Evolutionary conservation across 2,888 invertebrate species (phyloP).

Genomic region (Parthenolecanium corni): DNA sequence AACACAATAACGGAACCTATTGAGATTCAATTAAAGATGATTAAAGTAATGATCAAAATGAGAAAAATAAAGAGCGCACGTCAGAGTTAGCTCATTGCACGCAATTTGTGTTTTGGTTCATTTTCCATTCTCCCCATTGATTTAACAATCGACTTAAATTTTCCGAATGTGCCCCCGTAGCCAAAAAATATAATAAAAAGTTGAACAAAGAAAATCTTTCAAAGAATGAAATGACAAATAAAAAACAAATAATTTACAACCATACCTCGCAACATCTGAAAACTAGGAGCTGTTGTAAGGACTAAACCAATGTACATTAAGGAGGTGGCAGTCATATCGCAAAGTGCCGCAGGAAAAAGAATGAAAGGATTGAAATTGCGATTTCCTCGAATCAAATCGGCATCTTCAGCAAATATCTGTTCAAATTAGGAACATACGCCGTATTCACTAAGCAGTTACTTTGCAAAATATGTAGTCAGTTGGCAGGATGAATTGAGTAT

Average conservation of each 20-base stretch:
- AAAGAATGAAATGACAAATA: background rate
- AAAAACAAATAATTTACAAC: background rate
- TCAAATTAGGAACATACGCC: conserved; percentile 8
- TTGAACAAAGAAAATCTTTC: too few relatives aligned
- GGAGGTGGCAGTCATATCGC: conserved; percentile 79
- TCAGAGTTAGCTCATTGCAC: too few relatives aligned
- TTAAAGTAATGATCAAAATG: background rate
- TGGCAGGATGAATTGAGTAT: background rate
- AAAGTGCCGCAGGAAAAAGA: conserved; percentile 73
- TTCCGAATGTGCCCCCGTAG: too few relatives aligned
- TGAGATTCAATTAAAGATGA: background rate
- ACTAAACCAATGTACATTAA: conserved; percentile 84
- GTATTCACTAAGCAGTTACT: too few relatives aligned
- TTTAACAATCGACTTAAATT: too few relatives aligned
- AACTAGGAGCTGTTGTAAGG: conserved; percentile 84
- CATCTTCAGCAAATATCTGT: conserved; percentile 45
- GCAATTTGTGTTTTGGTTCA: too few relatives aligned
- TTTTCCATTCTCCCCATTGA: too few relatives aligned
- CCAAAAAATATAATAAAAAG: too few relatives aligned
- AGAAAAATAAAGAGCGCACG: background rate
- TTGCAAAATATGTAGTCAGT: background rate
- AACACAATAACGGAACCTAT: conserved; percentile 74
- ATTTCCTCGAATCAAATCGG: conserved; percentile 56
- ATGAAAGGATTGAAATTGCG: conserved; percentile 66
- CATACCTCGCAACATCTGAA: conserved; percentile 85